phyloP scores from a whole-genome alignment of 2,797 vertebrate species.

The Parotocinclus haroldoi region DNA sequence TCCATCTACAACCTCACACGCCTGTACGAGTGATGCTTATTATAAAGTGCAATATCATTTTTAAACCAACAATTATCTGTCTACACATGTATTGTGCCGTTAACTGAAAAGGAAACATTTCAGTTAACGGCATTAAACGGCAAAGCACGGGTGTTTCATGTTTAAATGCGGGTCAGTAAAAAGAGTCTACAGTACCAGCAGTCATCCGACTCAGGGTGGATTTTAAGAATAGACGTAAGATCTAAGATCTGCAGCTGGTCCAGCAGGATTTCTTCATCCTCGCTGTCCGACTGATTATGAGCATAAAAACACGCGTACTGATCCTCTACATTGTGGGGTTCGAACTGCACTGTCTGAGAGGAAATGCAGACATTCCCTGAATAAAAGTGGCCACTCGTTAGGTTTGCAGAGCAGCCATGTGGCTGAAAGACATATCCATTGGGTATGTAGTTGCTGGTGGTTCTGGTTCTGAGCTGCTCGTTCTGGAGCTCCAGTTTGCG shows the following conservation, averaged over 20 bases:
- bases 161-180: constrained; percentile 26
- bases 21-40: no score
- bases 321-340: constrained; percentile 55
- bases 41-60: no score
- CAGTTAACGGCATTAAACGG: background rate
- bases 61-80: no score
- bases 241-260: constrained; percentile 89
- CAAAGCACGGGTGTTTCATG: background rate
- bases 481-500: constrained; percentile 92
- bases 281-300: constrained; percentile 69
- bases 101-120: no score
- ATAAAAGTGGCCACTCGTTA: constrained; percentile 51
- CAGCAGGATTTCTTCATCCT: constrained; percentile 65
- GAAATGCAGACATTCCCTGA: constrained; percentile 60
- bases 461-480: constrained; percentile 87
- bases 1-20: no score
- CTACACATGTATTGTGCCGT: no score
- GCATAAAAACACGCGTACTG: constrained; percentile 84
- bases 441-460: constrained; percentile 71
- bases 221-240: constrained; percentile 68
- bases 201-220: constrained; percentile 70
- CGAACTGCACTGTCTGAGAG: constrained; percentile 66
- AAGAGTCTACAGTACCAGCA: constrained; percentile 75
- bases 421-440: constrained; percentile 65
- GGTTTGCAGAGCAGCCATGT: constrained; percentile 52